Conservation (phyloP, 2,888 invertebrate genomes). For the Polydrusus cervinus region DNA sequence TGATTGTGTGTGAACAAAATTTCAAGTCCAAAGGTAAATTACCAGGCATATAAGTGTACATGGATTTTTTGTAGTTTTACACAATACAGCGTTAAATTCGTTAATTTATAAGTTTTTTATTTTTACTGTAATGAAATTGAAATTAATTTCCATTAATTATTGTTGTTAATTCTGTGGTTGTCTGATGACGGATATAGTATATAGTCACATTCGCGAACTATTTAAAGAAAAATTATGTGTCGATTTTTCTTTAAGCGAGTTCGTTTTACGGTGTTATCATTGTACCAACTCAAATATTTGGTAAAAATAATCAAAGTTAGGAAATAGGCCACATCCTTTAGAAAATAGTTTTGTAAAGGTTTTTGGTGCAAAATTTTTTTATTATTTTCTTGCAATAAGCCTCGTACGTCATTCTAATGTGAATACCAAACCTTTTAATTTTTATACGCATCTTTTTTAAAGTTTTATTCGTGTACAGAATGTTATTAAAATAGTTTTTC, state of each 20-base stretch:
- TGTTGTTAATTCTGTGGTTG: slow-evolving; percentile 19
- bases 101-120: background rate
- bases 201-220: slow-evolving; percentile 7
- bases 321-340: slow-evolving; percentile 50
- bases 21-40: too few species aligned
- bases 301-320: slow-evolving; percentile 46
- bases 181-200: slow-evolving; percentile 31
- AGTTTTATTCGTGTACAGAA: too few species aligned
- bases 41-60: too few species aligned
- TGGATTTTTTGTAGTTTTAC: too few species aligned
- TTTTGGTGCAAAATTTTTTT: slow-evolving; percentile 36
- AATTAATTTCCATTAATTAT: too few species aligned
- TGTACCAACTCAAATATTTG: slow-evolving; percentile 43
- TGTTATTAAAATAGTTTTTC: too few species aligned
- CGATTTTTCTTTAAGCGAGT: slow-evolving; percentile 14
- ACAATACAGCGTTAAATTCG: too few species aligned
- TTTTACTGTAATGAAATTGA: too few species aligned
- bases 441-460: too few species aligned
- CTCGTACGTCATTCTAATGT: too few species aligned
- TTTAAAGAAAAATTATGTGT: background rate
- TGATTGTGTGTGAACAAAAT: too few species aligned
- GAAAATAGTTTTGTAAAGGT: slow-evolving; percentile 36
- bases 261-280: slow-evolving; percentile 36
- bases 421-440: too few species aligned
- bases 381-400: background rate